phyloP scores from a whole-genome alignment of 2,113 vertebrate species.

The Neogale vison region DNA sequence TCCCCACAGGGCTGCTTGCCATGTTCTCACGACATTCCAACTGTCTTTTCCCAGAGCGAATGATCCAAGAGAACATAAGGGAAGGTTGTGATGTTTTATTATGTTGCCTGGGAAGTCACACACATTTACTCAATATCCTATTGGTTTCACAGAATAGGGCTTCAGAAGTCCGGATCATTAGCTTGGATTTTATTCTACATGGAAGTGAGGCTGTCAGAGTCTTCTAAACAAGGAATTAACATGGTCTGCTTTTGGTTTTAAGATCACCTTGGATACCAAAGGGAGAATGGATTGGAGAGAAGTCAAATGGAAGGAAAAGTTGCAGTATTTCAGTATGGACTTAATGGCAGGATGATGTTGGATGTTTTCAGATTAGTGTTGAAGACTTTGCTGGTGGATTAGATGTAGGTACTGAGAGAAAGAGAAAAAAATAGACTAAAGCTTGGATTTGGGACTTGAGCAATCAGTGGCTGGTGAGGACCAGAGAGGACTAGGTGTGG shows the following conservation, averaged over 20 bases:
- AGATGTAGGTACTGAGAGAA: not conserved
- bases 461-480: not conserved
- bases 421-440: not conserved
- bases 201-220: not conserved
- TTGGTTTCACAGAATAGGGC: not conserved
- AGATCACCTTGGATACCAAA: not conserved
- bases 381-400: not conserved
- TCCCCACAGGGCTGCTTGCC: not conserved
- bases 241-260: not conserved
- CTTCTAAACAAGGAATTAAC: not conserved
- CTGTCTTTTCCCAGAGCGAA: not conserved
- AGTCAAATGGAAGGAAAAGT: not conserved
- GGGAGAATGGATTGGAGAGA: not conserved
- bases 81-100: not conserved
- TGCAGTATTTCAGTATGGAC: not conserved
- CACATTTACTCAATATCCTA: not conserved
- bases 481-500: not conserved
- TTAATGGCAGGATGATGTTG: not conserved
- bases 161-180: not conserved
- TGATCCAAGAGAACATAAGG: not conserved
- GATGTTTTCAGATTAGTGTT: not conserved
- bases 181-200: not conserved
- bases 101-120: not conserved
- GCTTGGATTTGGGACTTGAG: not conserved
- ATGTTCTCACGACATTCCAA: not conserved